These are phyloP conservation scores for Holotrichia oblita DNA, from an alignment of 1,140 invertebrate species.

Conservation along the genomic window DNA sequence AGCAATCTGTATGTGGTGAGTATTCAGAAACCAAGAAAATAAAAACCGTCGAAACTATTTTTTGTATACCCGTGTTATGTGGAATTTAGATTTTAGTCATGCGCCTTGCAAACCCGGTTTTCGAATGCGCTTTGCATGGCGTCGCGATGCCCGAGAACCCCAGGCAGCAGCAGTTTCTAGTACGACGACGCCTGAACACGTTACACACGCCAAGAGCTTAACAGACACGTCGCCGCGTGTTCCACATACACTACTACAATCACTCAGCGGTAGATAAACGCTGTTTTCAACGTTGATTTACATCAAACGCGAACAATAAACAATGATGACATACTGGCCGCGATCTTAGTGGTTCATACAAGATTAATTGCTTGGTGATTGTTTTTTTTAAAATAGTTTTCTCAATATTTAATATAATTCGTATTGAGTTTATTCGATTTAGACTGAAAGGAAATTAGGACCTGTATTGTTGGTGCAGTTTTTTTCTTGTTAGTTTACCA, in stretches of 20 bases:
- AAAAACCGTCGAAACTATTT: no score
- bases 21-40: no score
- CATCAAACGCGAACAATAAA: background rate
- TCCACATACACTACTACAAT: background rate
- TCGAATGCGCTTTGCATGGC: slow-evolving; percentile 19
- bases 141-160: background rate
- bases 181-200: slow-evolving; percentile 5
- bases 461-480: no score
- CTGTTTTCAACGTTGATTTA: slow-evolving; percentile 2
- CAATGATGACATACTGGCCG: background rate
- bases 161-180: slow-evolving; percentile 3
- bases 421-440: no score
- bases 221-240: background rate
- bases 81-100: slow-evolving; percentile 3
- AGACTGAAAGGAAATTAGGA: no score
- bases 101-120: background rate
- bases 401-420: no score
- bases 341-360: background rate
- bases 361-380: no score
- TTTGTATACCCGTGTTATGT: background rate
- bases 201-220: background rate
- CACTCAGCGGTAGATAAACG: background rate
- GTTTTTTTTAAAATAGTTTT: no score
- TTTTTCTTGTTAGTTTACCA: no score
- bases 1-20: no score